Evolutionary conservation across 2,888 invertebrate species (phyloP).

Genomic region (Sarcophaga carnaria): DNA sequence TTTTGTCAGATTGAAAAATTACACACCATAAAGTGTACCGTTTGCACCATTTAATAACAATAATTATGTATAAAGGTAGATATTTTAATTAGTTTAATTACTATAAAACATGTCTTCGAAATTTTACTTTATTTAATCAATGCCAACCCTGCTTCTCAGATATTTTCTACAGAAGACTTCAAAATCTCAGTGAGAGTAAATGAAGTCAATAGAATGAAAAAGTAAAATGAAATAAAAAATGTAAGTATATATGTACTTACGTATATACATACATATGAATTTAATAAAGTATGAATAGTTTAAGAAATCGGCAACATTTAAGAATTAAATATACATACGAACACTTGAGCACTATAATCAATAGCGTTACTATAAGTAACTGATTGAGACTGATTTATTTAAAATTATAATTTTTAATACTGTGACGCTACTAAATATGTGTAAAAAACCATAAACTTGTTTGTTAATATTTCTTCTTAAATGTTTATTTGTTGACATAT

Average conservation of each 20-base stretch:
- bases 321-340: background rate
- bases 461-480: no score
- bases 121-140: background rate
- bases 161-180: constrained; percentile 39
- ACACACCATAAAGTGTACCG: no score
- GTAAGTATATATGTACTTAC: constrained; percentile 23
- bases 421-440: no score
- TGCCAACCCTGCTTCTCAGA: constrained; percentile 47
- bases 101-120: no score
- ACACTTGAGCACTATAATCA: background rate
- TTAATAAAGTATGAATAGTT: background rate
- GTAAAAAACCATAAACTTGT: no score
- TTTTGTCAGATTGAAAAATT: no score
- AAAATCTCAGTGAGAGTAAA: constrained; percentile 64
- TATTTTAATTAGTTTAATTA: no score
- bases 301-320: constrained; percentile 5
- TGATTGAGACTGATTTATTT: background rate
- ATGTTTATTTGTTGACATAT: no score
- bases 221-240: background rate
- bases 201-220: constrained; percentile 64
- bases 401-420: no score
- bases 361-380: background rate
- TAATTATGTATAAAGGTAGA: no score
- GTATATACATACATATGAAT: constrained; percentile 9
- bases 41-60: no score